These are phyloP conservation scores for Helostoma temminkii DNA, from an alignment of 2,797 vertebrate species.

Conservation along the genomic window DNA sequence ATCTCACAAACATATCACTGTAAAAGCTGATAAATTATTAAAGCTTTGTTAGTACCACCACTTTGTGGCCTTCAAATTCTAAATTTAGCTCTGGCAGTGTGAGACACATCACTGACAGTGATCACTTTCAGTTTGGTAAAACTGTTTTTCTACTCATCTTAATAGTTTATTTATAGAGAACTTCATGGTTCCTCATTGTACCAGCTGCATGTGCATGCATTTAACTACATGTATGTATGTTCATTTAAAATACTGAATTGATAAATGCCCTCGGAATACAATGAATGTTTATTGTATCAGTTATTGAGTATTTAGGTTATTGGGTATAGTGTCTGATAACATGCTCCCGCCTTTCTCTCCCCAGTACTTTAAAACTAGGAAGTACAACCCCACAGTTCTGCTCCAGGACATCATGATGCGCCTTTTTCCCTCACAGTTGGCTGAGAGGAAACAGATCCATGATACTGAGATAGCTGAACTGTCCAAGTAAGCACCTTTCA, in stretches of 20 bases:
- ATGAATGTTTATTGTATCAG: not conserved
- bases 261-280: not conserved
- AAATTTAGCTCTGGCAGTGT: too few species aligned
- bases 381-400: constrained; percentile 86
- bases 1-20: not conserved
- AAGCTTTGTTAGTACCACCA: too few species aligned
- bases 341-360: constrained; percentile 37
- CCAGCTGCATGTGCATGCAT: not conserved
- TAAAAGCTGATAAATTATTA: constrained; percentile 3
- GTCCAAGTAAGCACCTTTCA: constrained; percentile 86
- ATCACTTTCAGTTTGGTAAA: not conserved
- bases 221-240: not conserved
- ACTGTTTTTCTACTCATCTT: not conserved
- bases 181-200: not conserved
- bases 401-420: constrained; percentile 87
- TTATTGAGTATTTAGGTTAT: not conserved
- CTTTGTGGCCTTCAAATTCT: too few species aligned
- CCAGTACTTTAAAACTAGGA: constrained; percentile 90
- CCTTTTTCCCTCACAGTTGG: constrained; percentile 86
- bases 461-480: constrained; percentile 90
- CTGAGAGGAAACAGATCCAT: constrained; percentile 88
- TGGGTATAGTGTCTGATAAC: not conserved
- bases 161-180: not conserved
- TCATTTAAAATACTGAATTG: not conserved
- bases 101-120: too few species aligned